Conservation (phyloP, 1,140 invertebrate species). For the Danaus plexippus region DNA sequence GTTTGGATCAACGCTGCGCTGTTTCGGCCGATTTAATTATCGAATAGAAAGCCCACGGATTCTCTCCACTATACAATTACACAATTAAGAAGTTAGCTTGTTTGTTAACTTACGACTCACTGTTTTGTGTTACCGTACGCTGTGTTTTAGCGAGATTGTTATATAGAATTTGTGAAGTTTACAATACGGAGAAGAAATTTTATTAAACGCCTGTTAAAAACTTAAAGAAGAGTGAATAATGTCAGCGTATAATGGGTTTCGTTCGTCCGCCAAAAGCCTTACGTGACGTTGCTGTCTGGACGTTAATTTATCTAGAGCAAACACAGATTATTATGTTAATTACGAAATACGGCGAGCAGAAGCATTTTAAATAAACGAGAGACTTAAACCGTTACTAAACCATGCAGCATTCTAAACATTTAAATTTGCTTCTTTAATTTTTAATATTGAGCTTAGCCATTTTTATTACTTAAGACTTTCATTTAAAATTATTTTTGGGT, state of each 20-base stretch:
- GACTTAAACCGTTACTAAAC: conserved; percentile 14
- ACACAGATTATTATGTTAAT: conserved; percentile 22
- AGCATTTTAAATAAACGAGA: conserved; percentile 11
- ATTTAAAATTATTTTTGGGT: too few relatives aligned
- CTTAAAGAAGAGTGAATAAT: too few relatives aligned
- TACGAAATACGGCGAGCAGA: conserved; percentile 12
- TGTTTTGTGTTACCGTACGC: conserved; percentile 5
- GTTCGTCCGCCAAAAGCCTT: too few relatives aligned
- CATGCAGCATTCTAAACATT: neutral
- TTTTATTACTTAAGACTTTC: too few relatives aligned
- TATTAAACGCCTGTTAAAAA: too few relatives aligned
- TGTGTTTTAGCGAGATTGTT: conserved; percentile 7
- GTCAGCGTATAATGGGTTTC: too few relatives aligned
- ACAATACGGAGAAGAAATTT: too few relatives aligned
- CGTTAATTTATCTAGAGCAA: conserved; percentile 18
- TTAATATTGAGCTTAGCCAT: too few relatives aligned
- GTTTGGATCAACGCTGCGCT: conserved; percentile 12
- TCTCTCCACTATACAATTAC: conserved; percentile 18
- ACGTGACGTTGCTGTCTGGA: neutral
- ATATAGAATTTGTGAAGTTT: too few relatives aligned
- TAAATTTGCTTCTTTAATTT: too few relatives aligned
- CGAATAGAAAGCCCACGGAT: conserved; percentile 12
- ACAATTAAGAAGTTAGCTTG: conserved; percentile 17
- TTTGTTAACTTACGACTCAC: conserved; percentile 6
- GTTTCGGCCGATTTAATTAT: conserved; percentile 16